phyloP scores from a whole-genome alignment of 2,888 invertebrate genomes.

The Malthinus seriepunctatus region DNA sequence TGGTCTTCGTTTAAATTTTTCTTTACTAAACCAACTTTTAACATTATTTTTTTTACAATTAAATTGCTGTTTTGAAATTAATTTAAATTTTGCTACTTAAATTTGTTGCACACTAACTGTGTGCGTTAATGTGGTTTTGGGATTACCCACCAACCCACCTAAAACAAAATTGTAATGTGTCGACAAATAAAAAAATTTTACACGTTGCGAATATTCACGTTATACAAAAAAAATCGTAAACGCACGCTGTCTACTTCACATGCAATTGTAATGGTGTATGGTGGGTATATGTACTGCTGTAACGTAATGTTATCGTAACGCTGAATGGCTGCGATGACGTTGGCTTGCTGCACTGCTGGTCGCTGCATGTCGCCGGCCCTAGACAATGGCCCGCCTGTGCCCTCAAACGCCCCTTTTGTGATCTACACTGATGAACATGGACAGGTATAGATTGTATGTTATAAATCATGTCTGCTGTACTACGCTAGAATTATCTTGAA shows the following conservation, averaged over 20 bases:
- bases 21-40: constrained; percentile 23
- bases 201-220: background rate
- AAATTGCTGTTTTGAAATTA: constrained; percentile 28
- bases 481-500: constrained; percentile 35
- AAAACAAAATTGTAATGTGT: constrained; percentile 23
- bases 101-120: constrained; percentile 36
- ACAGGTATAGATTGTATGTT: constrained; percentile 75
- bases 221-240: constrained; percentile 15
- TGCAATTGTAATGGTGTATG: constrained; percentile 49
- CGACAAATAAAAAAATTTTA: constrained; percentile 2
- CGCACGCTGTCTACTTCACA: constrained; percentile 34
- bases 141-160: constrained; percentile 48
- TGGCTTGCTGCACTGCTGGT: constrained; percentile 56
- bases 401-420: constrained; percentile 90
- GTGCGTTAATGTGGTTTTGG: constrained; percentile 39
- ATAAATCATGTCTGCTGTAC: constrained; percentile 53
- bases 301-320: constrained; percentile 55
- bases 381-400: constrained; percentile 72
- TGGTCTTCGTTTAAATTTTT: constrained; percentile 32
- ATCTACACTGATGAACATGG: constrained; percentile 95
- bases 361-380: constrained; percentile 62
- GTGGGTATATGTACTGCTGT: constrained; percentile 54
- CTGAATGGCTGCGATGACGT: constrained; percentile 56
- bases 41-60: constrained; percentile 28
- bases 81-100: constrained; percentile 36